Conservation (phyloP, 2,113 vertebrate species). For the Dasypus novemcinctus region DNA sequence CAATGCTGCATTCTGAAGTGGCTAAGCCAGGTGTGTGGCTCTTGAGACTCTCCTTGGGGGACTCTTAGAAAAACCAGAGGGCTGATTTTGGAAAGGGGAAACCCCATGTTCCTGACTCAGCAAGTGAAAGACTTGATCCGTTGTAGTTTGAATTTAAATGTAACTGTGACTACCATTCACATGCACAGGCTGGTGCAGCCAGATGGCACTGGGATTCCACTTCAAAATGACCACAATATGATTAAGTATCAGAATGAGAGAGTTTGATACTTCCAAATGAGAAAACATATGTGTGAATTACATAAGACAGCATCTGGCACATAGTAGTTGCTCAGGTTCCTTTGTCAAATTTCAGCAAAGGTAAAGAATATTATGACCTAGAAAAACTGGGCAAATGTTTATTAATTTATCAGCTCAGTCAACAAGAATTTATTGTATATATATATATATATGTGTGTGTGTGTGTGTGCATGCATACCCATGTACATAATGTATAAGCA, state of each 20-base stretch:
- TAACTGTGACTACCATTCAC: neutral
- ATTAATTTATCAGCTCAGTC: neutral
- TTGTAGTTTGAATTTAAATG: neutral
- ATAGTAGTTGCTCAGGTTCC: neutral
- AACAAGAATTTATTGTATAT: neutral
- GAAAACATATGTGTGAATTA: neutral
- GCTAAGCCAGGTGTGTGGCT: neutral
- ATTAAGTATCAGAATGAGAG: neutral
- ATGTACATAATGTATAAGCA: neutral
- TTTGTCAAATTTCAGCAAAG: neutral
- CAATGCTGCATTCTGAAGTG: neutral
- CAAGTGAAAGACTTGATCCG: neutral
- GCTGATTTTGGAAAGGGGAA: neutral
- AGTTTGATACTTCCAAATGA: neutral
- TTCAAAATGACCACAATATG: neutral
- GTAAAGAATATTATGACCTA: neutral
- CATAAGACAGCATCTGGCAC: too few relatives aligned
- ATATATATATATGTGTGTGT: neutral
- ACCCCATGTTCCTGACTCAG: neutral
- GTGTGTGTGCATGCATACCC: neutral
- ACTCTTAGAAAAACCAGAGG: neutral
- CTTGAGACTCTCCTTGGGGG: neutral
- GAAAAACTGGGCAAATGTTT: neutral
- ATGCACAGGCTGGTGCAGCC: too few relatives aligned
- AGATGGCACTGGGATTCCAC: neutral